Base-by-base conservation (phyloP, 2,888 invertebrate species). In the Hypselothyrea guttata region DNA sequence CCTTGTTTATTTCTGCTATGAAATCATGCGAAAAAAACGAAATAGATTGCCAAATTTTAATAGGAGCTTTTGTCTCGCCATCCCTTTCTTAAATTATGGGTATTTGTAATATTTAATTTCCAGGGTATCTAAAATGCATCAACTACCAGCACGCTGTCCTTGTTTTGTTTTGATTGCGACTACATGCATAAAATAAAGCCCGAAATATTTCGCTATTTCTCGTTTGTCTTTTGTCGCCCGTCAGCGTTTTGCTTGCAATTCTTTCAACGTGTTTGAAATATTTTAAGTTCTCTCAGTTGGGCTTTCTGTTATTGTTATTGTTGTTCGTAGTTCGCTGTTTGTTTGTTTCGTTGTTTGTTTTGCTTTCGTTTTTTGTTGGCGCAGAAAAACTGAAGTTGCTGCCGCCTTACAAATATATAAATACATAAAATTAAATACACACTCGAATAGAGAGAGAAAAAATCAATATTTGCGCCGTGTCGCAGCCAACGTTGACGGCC, bases 391-490 rank as follows among this genome's bases (percentile, higher is more conserved):
- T 71, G 54, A 73, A 77, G 73, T 73, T 82, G 61, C 65, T 70
- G 75, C 59, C 51, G 62, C 63, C 51, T 67, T 59, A 60, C 61
- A 79, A 65, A 76, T 66, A 58, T 59, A 64, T 71, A 54, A 57
- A 65, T 53, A 57, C 53, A 69, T 58, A 59, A 57, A 68, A 66
- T 57, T 54, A 56, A 71, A 62, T 55, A 38, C 42, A 45, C 41
- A 57, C 44, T 9, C 30, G 12, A 0, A 41, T 18, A 41, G 30
- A 22, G 41, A 40, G 51, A 35, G 64, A 48, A 77, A 74, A 78
- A 79, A 79, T 79, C 78, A 79, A 79, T 79, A 79, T 79, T 79
- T 83, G 69, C 71, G 52, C 79, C 62, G 71, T 65, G 81, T 77
- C 73, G 79, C 54, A 61, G 67, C 59, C 53, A 53, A 27, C 54